Percentiles rank a stretch among this genome's conserved stretches.
Evolutionary conservation across 1,140 invertebrate species (phyloP).

Genomic region (Drosophila mojavensis): DNA sequence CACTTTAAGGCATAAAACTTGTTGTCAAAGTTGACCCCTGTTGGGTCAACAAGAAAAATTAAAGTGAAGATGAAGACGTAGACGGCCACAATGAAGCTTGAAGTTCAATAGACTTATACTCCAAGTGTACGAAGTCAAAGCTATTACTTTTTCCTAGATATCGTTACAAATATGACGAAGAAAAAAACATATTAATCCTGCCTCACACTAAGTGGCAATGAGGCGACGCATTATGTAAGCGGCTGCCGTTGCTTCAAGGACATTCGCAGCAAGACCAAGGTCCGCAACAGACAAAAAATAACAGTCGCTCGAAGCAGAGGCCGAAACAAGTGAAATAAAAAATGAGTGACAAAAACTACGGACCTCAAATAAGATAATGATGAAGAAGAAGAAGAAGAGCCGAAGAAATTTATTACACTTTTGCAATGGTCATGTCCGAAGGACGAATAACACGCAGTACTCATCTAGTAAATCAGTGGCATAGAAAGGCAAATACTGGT

Average conservation of each 20-base stretch:
- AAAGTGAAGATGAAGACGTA: slow-evolving; percentile 7
- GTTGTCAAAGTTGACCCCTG: neutral
- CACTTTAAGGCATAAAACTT: neutral
- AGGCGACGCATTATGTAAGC: slow-evolving; percentile 63
- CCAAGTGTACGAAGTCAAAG: slow-evolving; percentile 47
- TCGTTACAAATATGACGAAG: slow-evolving; percentile 33
- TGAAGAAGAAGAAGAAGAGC: slow-evolving; percentile 18
- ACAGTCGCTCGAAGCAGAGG: slow-evolving; percentile 10
- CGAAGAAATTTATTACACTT: slow-evolving; percentile 57
- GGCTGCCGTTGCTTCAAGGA: slow-evolving; percentile 54
- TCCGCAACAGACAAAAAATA: slow-evolving; percentile 27
- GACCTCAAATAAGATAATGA: slow-evolving; percentile 19
- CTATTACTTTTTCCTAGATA: slow-evolving; percentile 35
- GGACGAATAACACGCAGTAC: slow-evolving; percentile 54
- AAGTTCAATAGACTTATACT: slow-evolving; percentile 54
- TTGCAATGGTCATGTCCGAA: slow-evolving; percentile 63
- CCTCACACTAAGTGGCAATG: slow-evolving; percentile 8
- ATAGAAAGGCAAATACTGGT: slow-evolving; percentile 27
- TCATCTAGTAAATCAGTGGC: slow-evolving; percentile 62
- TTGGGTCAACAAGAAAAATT: slow-evolving; percentile 22
- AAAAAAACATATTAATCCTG: slow-evolving; percentile 36
- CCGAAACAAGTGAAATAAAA: neutral
- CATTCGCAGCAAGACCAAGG: slow-evolving; percentile 31
- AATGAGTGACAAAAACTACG: slow-evolving; percentile 7
- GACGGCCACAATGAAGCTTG: slow-evolving; percentile 8